Base-by-base conservation (phyloP, 1,140 invertebrate genomes). In the Nephotettix cincticeps region DNA sequence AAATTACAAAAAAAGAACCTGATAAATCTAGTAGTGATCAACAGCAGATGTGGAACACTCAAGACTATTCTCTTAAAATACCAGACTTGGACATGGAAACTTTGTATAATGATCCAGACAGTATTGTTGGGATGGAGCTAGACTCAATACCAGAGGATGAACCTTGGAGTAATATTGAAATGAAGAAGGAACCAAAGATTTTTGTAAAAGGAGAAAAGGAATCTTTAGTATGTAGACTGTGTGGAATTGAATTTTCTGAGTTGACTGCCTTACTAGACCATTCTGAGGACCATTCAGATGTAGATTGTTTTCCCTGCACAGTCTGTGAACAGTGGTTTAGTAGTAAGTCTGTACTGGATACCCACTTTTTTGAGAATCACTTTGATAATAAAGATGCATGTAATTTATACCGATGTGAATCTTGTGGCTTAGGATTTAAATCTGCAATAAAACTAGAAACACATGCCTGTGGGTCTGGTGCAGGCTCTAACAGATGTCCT, bases 331-430 rank as follows among this genome's bases (percentile, higher is more conserved):
- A 19, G 32, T 70, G 28, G 27, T 74, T 68, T 67, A 28, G 32
- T 14, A 68, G 54, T 17, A 68, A 69, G 70, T 54, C 30, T n/a
- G 71, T 70, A 11, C 47, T 74, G 14, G 64, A 70, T 32, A 58
- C 25, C 29, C 73, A 74, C 64, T 74, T 72, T 66, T 43, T 70
- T 19, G 63, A 54, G 25, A 64, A 74, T 47, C 54, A 69, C 14
- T 28, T 43, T 2, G 28, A 56, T 27, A 25, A 70, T 30, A 23
- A 21, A 32, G n/a, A 54, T 21, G 47, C 29, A 9, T 14, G 25
- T 28, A n/a, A 11, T 6, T 6, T 43, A 32, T 71, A 63, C 54
- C 63, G 66, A 25, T 75, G 73, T 75, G 69, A 73, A 32, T 27
- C 30, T 11, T 75, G 73, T 68, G 68, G 68, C 6, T 23, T 51